These are phyloP conservation scores for Oxyteleia sp. DNA, from an alignment of 2,888 invertebrate species.

Conservation along the genomic window DNA sequence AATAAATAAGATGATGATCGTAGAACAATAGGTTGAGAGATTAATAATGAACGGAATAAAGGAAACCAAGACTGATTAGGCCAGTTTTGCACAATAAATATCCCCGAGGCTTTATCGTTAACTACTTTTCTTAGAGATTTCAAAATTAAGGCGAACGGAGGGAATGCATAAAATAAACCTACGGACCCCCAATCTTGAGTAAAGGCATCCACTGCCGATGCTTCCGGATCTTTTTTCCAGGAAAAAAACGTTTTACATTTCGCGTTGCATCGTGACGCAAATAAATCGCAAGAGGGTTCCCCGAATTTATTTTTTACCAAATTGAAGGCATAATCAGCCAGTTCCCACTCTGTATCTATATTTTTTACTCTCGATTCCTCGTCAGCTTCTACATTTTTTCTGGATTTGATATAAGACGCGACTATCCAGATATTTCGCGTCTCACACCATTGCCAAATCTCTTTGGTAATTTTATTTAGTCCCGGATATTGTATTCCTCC, in stretches of 20 bases:
- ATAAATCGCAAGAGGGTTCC: background rate
- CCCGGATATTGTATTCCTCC: slow-evolving; percentile 19
- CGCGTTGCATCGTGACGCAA: slow-evolving; percentile 38
- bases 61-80: slow-evolving; percentile 53
- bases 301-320: background rate
- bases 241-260: slow-evolving; percentile 53
- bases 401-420: slow-evolving; percentile 28
- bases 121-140: slow-evolving; percentile 65
- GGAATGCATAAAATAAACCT: slow-evolving; percentile 64
- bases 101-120: slow-evolving; percentile 44
- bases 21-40: slow-evolving; percentile 37
- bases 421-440: slow-evolving; percentile 15
- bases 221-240: slow-evolving; percentile 60
- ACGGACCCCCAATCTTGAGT: slow-evolving; percentile 53
- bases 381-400: slow-evolving; percentile 73
- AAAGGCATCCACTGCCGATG: slow-evolving; percentile 62
- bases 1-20: slow-evolving; percentile 30
- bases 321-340: slow-evolving; percentile 52
- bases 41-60: slow-evolving; percentile 19
- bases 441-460: slow-evolving; percentile 20
- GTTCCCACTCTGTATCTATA: slow-evolving; percentile 64
- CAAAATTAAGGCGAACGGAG: slow-evolving; percentile 61
- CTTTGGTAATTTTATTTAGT: slow-evolving; percentile 3
- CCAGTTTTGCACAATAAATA: slow-evolving; percentile 56
- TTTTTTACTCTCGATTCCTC: slow-evolving; percentile 67